phyloP scores from a whole-genome alignment of 1,140 invertebrate genomes.

The Brachionus koreanus region DNA sequence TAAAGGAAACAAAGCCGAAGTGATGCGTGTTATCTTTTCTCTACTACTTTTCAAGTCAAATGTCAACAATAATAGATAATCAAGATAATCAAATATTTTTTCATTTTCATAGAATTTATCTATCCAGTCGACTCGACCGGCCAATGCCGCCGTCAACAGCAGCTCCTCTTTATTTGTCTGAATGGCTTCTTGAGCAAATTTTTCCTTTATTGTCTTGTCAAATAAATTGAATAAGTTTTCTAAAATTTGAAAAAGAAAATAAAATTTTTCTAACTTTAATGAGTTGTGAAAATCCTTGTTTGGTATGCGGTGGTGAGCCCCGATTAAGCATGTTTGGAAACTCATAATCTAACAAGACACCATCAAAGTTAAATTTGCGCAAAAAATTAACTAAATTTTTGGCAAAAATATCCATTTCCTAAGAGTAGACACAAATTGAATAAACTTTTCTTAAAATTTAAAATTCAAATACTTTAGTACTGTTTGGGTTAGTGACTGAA shows the following conservation, averaged over 20 bases:
- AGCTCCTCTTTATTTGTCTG: neutral
- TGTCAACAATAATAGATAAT: constrained; percentile 16
- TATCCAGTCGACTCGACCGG: constrained; percentile 24
- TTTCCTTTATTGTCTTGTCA: constrained; percentile 1
- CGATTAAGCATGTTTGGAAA: constrained; percentile 14
- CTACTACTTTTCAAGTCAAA: constrained; percentile 12
- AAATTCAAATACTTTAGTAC: constrained; percentile 1
- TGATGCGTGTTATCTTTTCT: constrained; percentile 37
- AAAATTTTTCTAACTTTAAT: neutral
- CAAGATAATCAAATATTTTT: constrained; percentile 1
- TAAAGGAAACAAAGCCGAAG: constrained; percentile 32
- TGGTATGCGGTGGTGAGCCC: neutral
- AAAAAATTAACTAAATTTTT: constrained; percentile 20
- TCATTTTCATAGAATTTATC: constrained; percentile 35
- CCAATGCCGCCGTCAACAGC: neutral
- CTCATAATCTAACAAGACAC: constrained; percentile 33
- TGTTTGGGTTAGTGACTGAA: constrained; percentile 11
- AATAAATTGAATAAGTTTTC: neutral
- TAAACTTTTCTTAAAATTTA: neutral
- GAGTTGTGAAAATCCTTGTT: neutral
- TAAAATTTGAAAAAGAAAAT: neutral
- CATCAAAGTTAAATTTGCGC: constrained; percentile 20
- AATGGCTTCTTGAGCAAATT: constrained; percentile 3
- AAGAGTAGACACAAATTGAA: neutral
- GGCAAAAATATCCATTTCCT: neutral